Conservation (phyloP, 2,113 vertebrate genomes). For the Aramus guarauna region DNA sequence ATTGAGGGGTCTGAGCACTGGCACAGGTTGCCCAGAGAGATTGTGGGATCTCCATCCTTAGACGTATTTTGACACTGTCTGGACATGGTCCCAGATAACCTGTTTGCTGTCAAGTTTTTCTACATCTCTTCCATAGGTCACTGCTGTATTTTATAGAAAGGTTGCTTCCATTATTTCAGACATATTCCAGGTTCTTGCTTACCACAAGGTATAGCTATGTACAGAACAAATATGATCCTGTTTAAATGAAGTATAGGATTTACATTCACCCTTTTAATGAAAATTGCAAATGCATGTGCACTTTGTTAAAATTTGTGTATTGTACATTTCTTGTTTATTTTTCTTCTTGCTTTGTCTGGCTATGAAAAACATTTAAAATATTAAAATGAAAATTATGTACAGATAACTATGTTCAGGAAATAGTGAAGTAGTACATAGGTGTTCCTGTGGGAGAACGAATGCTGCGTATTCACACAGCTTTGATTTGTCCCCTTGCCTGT, state of each 20-base stretch:
- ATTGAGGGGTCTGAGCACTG: background rate
- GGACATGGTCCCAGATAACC: background rate
- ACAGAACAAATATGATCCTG: background rate
- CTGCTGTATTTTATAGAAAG: background rate
- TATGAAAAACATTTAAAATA: background rate
- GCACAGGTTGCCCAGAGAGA: background rate
- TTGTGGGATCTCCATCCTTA: background rate
- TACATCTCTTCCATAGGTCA: background rate
- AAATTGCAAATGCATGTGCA: background rate
- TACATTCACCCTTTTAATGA: background rate
- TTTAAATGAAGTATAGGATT: background rate
- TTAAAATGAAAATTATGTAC: background rate
- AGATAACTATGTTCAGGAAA: background rate
- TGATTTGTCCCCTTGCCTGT: background rate
- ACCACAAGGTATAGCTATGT: background rate
- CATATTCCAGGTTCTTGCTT: background rate
- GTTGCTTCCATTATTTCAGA: background rate
- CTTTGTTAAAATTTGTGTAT: background rate
- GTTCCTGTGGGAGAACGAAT: background rate
- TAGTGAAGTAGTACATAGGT: background rate
- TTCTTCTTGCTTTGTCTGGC: background rate
- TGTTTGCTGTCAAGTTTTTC: background rate
- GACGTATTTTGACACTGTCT: background rate
- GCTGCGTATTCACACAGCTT: background rate
- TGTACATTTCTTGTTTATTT: background rate